Evolutionary conservation across 1,140 invertebrate species (phyloP).

Genomic region (Papilio machaon): DNA sequence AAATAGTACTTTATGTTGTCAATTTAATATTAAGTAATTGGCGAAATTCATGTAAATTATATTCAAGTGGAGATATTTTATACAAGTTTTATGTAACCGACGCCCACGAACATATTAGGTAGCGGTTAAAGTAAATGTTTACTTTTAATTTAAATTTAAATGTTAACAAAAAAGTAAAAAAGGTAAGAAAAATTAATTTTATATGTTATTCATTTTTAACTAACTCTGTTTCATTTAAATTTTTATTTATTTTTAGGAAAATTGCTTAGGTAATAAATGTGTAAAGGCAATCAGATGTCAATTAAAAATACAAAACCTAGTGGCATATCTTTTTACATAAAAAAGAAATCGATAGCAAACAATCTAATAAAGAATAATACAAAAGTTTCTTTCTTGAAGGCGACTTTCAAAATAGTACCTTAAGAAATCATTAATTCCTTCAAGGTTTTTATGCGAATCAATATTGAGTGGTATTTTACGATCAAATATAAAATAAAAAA

Average conservation of each 20-base stretch:
- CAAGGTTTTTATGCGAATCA: not conserved
- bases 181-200: not conserved
- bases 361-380: not conserved
- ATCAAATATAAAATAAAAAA: slow-evolving; percentile 3
- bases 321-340: not conserved
- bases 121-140: not conserved
- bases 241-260: not conserved
- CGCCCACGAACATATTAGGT: slow-evolving; percentile 10
- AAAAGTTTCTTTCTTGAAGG: slow-evolving; percentile 10
- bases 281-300: not conserved
- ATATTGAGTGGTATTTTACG: not conserved
- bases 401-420: slow-evolving; percentile 6
- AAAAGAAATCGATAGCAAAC: slow-evolving; percentile 9
- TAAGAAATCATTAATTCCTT: slow-evolving; percentile 24
- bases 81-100: not conserved
- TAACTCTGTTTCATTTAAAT: not conserved
- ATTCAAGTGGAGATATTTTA: not conserved
- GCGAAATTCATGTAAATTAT: not conserved
- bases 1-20: no score
- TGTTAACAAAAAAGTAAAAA: not conserved
- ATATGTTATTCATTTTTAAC: not conserved
- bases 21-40: not conserved
- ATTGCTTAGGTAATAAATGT: not conserved
- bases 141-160: not conserved
- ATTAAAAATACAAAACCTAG: not conserved